Evolutionary conservation across 1,140 invertebrate genomes (phyloP), one percentile per base, ranked within the genome.

Genomic region (Drosophila kurseongensis): DNA sequence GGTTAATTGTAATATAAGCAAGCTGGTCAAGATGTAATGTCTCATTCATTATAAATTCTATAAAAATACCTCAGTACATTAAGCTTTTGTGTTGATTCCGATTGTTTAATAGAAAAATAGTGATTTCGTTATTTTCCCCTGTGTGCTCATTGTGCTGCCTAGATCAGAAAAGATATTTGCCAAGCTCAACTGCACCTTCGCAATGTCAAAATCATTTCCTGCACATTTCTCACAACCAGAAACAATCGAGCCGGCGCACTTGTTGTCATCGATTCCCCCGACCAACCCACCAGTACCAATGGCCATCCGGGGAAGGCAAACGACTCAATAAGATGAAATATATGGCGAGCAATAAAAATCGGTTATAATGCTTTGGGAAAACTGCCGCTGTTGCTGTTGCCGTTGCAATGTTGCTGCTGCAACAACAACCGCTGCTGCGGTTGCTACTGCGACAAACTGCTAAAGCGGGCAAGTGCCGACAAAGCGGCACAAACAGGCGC

Each of bases 301-400:
- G n/a, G 27, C 23, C 14, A 45, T 51, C 5, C 42, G 29, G 10
- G 56, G 51, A 66, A 40, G 57, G 58, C 55, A 58, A 88, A 91
- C 90, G 90, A 90, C 90, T 91, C 90, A 91, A 91, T 91, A 90
- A 91, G 86, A 91, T 90, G 90, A 91, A 91, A 91, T 91, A 91
- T 90, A 91, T 91, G 86, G 83, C 75, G 50, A 61, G 90, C 78
- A 75, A 91, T 91, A 91, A 91, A 91, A 91, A 91, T 91, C 75
- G 90, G 76, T 74, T 90, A 89, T 89, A 91, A 91, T 84, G 75
- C 90, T 69, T 81, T 77, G 72, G 85, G 76, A 91, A 91, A 86
- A 80, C 75, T 77, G 75, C 44, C 23, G 45, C 41, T 48, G 52
- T 23, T 14, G 35, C 42, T 18, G 47, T 35, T n/a, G 36, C 6